phyloP scores from a whole-genome alignment of 2,888 invertebrate genomes.

The Pherbina coryleti region DNA sequence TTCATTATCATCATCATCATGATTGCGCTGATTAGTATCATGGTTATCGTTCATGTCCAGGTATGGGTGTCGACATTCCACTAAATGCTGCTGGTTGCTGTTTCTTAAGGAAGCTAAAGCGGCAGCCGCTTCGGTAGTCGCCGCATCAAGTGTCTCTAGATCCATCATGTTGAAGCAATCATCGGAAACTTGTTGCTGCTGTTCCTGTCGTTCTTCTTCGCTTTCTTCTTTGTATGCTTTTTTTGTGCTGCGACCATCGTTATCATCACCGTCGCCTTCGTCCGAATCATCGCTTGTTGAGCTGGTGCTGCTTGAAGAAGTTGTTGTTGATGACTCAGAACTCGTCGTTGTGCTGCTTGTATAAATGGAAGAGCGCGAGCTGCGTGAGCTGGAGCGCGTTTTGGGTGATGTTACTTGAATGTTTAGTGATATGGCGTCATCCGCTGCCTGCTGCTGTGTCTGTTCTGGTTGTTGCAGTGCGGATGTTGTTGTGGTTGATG shows the following conservation, averaged over 20 bases:
- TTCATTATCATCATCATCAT: slow-evolving; percentile 3
- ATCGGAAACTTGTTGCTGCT: slow-evolving; percentile 2
- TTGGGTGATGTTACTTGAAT: neutral
- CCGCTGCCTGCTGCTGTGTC: neutral
- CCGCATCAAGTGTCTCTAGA: slow-evolving; percentile 19
- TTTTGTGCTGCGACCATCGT: neutral
- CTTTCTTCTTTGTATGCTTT: neutral
- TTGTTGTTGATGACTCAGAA: slow-evolving; percentile 30
- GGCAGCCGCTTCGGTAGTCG: slow-evolving; percentile 27
- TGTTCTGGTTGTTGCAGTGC: neutral
- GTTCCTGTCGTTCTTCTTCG: slow-evolving; percentile 10
- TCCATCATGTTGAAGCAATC: slow-evolving; percentile 4
- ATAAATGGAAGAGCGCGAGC: slow-evolving; percentile 34
- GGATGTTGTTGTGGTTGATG: neutral
- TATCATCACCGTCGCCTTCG: neutral
- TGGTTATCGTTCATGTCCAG: slow-evolving; percentile 9
- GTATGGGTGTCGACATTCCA: neutral
- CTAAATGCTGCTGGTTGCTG: neutral
- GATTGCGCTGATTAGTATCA: neutral
- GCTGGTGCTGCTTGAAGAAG: slow-evolving; percentile 18
- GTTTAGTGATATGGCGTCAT: neutral
- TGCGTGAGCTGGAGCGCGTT: slow-evolving; percentile 18
- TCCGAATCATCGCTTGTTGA: slow-evolving; percentile 33
- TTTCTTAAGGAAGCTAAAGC: slow-evolving; percentile 3
- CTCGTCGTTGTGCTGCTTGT: slow-evolving; percentile 23